Evolutionary conservation across 2,113 vertebrate species (phyloP), one percentile per base, ranked within the genome.

Genomic region (Protomyctophum bolini): DNA sequence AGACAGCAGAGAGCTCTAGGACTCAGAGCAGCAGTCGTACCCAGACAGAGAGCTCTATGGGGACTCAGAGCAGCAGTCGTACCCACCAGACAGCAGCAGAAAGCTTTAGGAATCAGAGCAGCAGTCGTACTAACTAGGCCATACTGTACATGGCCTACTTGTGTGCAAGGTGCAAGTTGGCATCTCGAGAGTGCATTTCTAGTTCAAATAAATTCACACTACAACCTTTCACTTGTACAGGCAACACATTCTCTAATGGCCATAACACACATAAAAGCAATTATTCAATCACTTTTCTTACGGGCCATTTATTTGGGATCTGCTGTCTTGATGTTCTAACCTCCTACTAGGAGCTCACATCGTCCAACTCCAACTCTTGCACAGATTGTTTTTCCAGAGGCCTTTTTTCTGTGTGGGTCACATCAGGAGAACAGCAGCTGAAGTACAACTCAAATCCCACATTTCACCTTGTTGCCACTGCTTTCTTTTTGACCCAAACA

Each of bases 391-490:
- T 47, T 84, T 83, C 78, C 66, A 72, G 62, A 60, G 61, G 56
- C 56, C 6, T 81, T 52, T 62, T 75, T 58, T 68, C 58, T 65
- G 8, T 29, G 12, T 9, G 6, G 81, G 71, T 85, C 79, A 88
- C 65, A 57, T 82, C 63, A 75, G 75, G 67, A 8, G 0, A 77
- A 66, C 1, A 2, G n/a, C 47, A 70, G 55, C 12, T 12, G 63
- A 85, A 48, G 57, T 76, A 33, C 29, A 59, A 62, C 49, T 56
- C 57, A 62, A 11, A 57, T 45, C 64, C 67, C 66, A 74, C 52
- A 70, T 67, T 79, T 76, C 54, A 81, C 60, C 75, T 77, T 58
- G 50, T 58, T 70, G 72, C 74, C 47, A 11, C 75, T 72, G 76
- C 52, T 71, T 72, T 41, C 33, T 41, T 41, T 84, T 67, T 54